Conservation (phyloP, 2,888 invertebrate species). For the Andrena haemorrhoa region DNA sequence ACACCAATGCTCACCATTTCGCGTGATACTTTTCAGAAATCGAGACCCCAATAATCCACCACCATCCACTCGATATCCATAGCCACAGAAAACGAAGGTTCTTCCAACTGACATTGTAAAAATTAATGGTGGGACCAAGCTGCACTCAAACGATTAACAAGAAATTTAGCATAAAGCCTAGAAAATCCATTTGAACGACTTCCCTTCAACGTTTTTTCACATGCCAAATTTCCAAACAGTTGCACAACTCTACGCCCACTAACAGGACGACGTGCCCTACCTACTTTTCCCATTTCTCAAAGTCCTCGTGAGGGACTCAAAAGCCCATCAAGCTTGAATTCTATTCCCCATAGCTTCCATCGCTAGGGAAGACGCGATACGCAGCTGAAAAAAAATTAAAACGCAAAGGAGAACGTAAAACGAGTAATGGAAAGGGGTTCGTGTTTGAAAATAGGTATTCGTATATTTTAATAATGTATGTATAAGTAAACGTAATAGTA, state of each 20-base stretch:
- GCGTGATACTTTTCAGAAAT: constrained; percentile 1
- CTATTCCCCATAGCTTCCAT: not conserved
- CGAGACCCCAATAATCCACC: not conserved
- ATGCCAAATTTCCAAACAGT: no score
- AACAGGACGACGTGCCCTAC: not conserved
- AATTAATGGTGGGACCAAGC: no score
- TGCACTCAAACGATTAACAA: no score
- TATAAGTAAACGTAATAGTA: constrained; percentile 79
- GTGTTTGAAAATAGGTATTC: constrained; percentile 81
- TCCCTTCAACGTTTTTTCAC: no score
- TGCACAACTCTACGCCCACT: no score
- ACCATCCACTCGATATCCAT: not conserved
- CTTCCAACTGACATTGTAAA: no score
- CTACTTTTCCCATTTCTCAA: not conserved
- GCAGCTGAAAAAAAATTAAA: constrained; percentile 15
- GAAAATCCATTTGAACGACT: no score
- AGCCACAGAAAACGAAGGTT: not conserved
- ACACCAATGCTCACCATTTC: not conserved
- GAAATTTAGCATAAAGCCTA: no score
- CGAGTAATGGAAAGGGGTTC: constrained; percentile 47
- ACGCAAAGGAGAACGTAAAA: constrained; percentile 37
- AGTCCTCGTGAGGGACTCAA: not conserved
- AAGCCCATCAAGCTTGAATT: not conserved
- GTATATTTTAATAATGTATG: constrained; percentile 80
- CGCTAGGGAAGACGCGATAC: not conserved